Conservation (phyloP, 1,140 invertebrate genomes). For the Melanaphis sacchari region DNA sequence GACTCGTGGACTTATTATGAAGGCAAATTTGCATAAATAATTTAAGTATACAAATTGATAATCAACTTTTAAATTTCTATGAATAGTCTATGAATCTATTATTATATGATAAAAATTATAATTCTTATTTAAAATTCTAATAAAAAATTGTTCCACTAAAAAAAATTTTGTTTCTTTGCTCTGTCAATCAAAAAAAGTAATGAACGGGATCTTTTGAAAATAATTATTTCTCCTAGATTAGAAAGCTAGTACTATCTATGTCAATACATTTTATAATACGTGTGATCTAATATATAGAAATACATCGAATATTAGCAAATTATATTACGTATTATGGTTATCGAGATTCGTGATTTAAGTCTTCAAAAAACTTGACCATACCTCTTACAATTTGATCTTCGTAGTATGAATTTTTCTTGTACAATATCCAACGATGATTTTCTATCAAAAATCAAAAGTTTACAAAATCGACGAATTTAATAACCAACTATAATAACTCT, state of each 20-base stretch:
- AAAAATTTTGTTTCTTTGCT: too few relatives aligned
- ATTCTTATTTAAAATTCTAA: not conserved
- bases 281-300: not conserved
- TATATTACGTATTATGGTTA: not conserved
- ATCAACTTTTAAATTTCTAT: not conserved
- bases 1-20: too few relatives aligned
- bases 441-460: not conserved
- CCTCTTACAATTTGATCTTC: not conserved
- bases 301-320: too few relatives aligned
- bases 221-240: too few relatives aligned
- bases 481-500: too few relatives aligned
- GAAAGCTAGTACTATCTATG: too few relatives aligned
- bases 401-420: not conserved
- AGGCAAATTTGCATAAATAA: too few relatives aligned
- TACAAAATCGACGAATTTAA: not conserved
- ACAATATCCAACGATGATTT: not conserved
- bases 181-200: too few relatives aligned
- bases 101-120: not conserved
- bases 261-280: not conserved
- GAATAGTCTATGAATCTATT: not conserved
- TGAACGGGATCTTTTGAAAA: too few relatives aligned
- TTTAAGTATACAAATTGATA: not conserved
- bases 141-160: not conserved
- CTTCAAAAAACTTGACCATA: not conserved
- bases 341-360: not conserved